These are phyloP conservation scores for Lucilia sericata DNA, from an alignment of 1,140 invertebrate species.

Conservation along the genomic window DNA sequence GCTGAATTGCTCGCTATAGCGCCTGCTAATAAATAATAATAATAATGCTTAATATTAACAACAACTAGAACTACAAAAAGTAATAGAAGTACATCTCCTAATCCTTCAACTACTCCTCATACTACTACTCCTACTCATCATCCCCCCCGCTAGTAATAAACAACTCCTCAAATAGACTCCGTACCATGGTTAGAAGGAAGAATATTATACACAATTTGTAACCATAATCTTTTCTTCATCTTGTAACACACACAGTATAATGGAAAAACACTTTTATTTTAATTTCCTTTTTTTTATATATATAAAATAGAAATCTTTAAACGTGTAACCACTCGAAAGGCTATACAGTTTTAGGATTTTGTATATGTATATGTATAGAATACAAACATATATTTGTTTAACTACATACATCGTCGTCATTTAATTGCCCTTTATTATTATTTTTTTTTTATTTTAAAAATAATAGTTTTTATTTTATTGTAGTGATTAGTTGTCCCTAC, in stretches of 20 bases:
- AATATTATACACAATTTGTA: neutral
- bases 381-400: too few relatives aligned
- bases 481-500: conserved; percentile 10
- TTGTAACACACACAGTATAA: neutral
- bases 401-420: too few relatives aligned
- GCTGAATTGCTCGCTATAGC: conserved; percentile 6
- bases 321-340: neutral
- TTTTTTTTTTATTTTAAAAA: conserved; percentile 2
- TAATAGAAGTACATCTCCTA: neutral
- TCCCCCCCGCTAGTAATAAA: neutral
- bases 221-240: neutral
- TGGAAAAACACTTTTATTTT: too few relatives aligned
- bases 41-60: conserved; percentile 13
- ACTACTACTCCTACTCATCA: neutral
- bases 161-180: neutral
- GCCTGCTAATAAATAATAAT: neutral
- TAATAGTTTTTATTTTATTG: neutral
- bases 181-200: conserved; percentile 10
- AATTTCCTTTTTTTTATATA: too few relatives aligned
- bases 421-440: neutral
- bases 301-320: too few relatives aligned
- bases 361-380: neutral
- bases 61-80: conserved; percentile 1
- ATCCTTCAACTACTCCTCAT: too few relatives aligned
- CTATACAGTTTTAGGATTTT: neutral